A percentile compares a stretch with the other conserved stretches of the same genome.
Evolutionary conservation across 2,888 invertebrate genomes (phyloP).

Genomic region (Aspidiotus rigidus): DNA sequence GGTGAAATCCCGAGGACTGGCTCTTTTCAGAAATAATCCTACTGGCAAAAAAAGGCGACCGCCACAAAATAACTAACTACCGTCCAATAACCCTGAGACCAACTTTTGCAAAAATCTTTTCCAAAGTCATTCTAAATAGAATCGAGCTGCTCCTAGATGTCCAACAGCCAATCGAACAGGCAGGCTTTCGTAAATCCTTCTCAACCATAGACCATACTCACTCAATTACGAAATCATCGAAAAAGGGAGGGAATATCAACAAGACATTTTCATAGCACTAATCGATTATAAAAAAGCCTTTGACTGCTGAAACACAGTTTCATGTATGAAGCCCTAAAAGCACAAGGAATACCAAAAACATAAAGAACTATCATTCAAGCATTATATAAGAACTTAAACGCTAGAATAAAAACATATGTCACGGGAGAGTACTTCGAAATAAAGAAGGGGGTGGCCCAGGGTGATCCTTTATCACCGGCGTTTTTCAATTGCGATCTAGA

Average conservation of each 20-base stretch:
- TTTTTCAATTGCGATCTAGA: background rate
- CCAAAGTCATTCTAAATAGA: slow-evolving; percentile 1
- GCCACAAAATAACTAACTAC: slow-evolving; percentile 1
- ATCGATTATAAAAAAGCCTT: no score
- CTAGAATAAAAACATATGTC: slow-evolving; percentile 4
- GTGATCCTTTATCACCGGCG: background rate
- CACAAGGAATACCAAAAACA: background rate
- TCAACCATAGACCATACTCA: slow-evolving; percentile 2
- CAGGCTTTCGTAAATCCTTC: background rate
- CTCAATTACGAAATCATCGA: background rate
- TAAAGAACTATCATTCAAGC: background rate
- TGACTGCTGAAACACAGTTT: background rate
- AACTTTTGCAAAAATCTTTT: background rate
- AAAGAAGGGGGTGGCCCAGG: slow-evolving; percentile 1
- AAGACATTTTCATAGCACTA: background rate
- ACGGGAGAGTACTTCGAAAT: background rate
- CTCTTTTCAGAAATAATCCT: background rate
- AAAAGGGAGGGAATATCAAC: background rate
- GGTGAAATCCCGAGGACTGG: background rate
- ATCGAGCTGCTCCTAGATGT: background rate
- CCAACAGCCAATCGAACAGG: slow-evolving; percentile 2
- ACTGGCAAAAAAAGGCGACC: background rate
- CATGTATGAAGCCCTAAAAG: background rate
- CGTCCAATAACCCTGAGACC: background rate
- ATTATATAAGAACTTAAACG: background rate